Evolutionary conservation across 2,113 vertebrate species (phyloP).

Genomic region (Eudyptes chrysolophus): DNA sequence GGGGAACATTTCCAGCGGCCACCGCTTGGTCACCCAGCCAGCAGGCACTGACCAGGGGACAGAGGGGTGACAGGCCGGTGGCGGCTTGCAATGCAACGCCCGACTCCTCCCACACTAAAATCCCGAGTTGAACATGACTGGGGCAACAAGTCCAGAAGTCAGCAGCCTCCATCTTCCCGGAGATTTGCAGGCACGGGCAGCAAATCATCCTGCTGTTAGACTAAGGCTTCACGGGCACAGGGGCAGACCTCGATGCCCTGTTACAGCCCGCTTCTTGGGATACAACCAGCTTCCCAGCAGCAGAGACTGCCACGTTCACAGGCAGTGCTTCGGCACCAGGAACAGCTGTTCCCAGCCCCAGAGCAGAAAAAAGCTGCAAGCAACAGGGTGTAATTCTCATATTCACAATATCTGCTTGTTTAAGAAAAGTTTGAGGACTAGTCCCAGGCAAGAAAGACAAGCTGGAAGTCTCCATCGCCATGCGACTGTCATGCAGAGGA

Average conservation of each 20-base stretch:
- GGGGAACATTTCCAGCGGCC: not conserved
- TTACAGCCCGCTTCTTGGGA: not conserved
- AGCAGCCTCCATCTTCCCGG: not conserved
- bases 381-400: not conserved
- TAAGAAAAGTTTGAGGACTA: not conserved
- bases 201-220: not conserved
- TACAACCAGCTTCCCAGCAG: not conserved
- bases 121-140: not conserved
- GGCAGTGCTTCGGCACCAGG: not conserved
- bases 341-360: not conserved
- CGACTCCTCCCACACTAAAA: not conserved
- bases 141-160: not conserved
- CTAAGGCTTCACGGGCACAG: not conserved
- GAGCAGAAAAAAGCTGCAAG: not conserved
- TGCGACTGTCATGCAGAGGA: not conserved
- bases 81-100: rapidly evolving
- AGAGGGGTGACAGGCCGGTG: not conserved
- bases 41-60: not conserved
- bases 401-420: not conserved
- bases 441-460: not conserved
- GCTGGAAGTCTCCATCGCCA: not conserved
- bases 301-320: not conserved
- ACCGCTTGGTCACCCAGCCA: not conserved
- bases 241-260: not conserved
- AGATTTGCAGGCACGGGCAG: not conserved